Evolutionary conservation across 1,140 invertebrate species (phyloP).

Genomic region (Drosophila kepulauana): DNA sequence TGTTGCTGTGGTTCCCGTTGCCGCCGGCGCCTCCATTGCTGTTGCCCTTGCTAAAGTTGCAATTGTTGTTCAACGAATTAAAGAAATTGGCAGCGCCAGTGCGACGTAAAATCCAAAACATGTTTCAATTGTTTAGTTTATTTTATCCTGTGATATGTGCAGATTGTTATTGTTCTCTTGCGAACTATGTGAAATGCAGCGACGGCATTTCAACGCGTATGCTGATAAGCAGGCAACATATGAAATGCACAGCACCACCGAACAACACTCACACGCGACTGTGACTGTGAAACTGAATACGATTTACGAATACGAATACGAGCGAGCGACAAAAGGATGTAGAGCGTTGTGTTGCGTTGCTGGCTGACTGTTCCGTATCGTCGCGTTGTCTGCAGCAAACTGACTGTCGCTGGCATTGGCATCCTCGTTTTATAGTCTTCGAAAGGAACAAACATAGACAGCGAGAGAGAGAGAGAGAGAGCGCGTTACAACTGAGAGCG

Average conservation of each 20-base stretch:
- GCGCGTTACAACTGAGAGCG: neutral
- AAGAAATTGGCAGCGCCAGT: conserved; percentile 84
- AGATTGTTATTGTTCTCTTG: conserved; percentile 9
- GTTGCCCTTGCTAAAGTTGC: conserved; percentile 75
- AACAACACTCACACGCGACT: neutral
- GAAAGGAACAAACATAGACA: neutral
- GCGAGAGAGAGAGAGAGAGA: neutral
- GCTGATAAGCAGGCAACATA: conserved; percentile 55
- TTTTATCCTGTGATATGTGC: conserved; percentile 56
- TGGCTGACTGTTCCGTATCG: conserved; percentile 47
- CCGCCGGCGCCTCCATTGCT: conserved; percentile 48
- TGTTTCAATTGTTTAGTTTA: conserved; percentile 43
- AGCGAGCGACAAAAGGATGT: conserved; percentile 17
- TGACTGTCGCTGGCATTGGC: conserved; percentile 40
- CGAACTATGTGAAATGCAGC: conserved; percentile 45
- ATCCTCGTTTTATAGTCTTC: conserved; percentile 56
- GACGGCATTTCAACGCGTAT: conserved; percentile 62
- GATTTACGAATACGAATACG: neutral
- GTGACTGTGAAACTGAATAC: conserved; percentile 25
- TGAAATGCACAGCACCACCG: neutral
- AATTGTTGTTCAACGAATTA: conserved; percentile 84
- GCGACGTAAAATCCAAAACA: conserved; percentile 85
- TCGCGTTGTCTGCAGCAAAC: conserved; percentile 66
- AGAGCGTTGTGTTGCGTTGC: conserved; percentile 14
- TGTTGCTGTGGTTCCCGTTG: conserved; percentile 65